Evolutionary conservation across 2,888 invertebrate species (phyloP).

Genomic region (Noctua janthina): DNA sequence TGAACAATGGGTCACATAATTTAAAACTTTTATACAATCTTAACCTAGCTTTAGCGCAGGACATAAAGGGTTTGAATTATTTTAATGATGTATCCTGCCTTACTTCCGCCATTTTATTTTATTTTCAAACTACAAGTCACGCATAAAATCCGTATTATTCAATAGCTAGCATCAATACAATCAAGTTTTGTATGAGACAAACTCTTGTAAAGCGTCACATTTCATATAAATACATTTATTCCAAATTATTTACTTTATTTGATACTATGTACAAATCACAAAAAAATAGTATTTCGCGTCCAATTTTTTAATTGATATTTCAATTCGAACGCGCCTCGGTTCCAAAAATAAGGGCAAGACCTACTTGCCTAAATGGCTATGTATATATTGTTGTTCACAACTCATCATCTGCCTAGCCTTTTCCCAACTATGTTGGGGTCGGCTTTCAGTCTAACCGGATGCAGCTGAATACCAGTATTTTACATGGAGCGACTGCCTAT

Average conservation of each 20-base stretch:
- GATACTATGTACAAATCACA: constrained; percentile 1
- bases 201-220: not conserved
- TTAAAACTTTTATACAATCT: constrained; percentile 11
- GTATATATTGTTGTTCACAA: constrained; percentile 1
- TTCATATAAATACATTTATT: not conserved
- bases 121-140: not conserved
- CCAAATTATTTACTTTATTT: not conserved
- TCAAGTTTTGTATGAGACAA: not conserved
- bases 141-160: not conserved
- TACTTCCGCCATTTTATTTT: not conserved
- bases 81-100: not conserved
- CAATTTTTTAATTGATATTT: constrained; percentile 2
- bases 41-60: not conserved
- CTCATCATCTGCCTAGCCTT: no score
- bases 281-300: constrained; percentile 4
- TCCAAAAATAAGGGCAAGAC: not conserved
- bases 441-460: no score
- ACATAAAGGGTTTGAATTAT: not conserved
- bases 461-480: no score
- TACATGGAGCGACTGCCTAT: no score
- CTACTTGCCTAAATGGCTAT: not conserved
- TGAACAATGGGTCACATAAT: not conserved
- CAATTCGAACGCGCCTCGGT: not conserved
- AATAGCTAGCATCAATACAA: not conserved
- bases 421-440: no score